phyloP scores from a whole-genome alignment of 37 sponge, comb jelly and placozoan species.

The Ephydatia muelleri region DNA sequence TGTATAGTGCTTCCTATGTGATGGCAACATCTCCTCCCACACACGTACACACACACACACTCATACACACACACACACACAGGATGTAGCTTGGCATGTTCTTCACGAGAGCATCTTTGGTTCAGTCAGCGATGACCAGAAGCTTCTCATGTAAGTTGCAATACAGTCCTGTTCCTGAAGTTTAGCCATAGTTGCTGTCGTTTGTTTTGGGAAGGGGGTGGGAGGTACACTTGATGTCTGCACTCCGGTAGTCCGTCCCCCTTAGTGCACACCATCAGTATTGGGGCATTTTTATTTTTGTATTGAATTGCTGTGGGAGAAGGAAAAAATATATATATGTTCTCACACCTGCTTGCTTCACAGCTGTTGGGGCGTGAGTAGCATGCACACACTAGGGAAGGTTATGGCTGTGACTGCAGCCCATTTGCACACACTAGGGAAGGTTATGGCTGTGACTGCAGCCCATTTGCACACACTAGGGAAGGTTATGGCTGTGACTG shows the following conservation, averaged over 20 bases:
- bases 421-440: no score
- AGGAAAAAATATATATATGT: no score
- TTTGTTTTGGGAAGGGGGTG: background rate
- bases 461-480: no score
- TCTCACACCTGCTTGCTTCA: no score
- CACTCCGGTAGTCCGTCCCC: no score
- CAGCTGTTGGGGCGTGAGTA: no score
- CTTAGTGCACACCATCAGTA: background rate
- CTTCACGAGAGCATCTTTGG: constrained; percentile 95
- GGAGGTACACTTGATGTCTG: background rate
- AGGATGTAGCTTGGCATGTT: constrained; percentile 98
- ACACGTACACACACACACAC: background rate
- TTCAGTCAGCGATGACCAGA: constrained; percentile 97
- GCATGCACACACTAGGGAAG: no score
- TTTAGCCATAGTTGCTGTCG: background rate
- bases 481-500: no score
- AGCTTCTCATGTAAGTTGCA: constrained; percentile 86
- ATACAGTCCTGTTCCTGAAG: background rate
- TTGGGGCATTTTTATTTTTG: background rate
- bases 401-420: no score
- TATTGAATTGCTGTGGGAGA: no score
- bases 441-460: no score
- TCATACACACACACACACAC: background rate
- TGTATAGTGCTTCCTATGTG: background rate
- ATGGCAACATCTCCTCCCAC: background rate